Base-by-base conservation (phyloP, 2,797 vertebrate species). In the Bovichtus diacanthus region DNA sequence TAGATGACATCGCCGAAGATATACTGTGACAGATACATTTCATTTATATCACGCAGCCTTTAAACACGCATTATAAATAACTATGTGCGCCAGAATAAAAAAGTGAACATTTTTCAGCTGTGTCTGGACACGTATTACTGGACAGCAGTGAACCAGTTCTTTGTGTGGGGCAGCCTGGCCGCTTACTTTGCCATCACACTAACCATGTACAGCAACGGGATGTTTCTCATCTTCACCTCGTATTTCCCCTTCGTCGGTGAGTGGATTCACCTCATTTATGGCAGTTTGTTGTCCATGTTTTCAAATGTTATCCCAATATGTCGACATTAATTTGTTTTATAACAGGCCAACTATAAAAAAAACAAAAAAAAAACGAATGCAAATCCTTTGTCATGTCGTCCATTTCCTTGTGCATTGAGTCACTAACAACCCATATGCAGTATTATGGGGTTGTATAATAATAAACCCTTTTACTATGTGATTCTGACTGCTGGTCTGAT, bases 141-240 rank as follows among this genome's bases (percentile, higher is more conserved):
- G 98, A 99, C 97, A 0, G 88, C 96, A 2, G 93, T 98, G 74
- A 99, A 96, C 92, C 98, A 99, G 69, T 95, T 98, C 74, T 97
- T 98, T 73, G 93, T 96, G 55, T 99, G 97, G 97, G 97, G 97
- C 27, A 99, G 98, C 92, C 94, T 99, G 84, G 95, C 96, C 0
- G 92, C 96, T 58, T 99, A 98, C 92, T 99, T 99, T 67, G 96
- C 96, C 55, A 81, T 97, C 87, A 96, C 94, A 1, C 96, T 98
- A 90, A 96, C 98, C 84, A 96, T 98, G 95, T 97, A 96, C 85
- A 98, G 98, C 85, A 96, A 98, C 0, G 97, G 96, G 92, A 96
- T 97, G 94, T 99, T 96, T 85, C 84, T 96, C 85, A 94, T 96
- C 84, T 96, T 97, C 90, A 96, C 97, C 9, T 95, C 92, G 1